Evolutionary conservation across 2,888 invertebrate species (phyloP).

Genomic region (Trichopoda pennipes): DNA sequence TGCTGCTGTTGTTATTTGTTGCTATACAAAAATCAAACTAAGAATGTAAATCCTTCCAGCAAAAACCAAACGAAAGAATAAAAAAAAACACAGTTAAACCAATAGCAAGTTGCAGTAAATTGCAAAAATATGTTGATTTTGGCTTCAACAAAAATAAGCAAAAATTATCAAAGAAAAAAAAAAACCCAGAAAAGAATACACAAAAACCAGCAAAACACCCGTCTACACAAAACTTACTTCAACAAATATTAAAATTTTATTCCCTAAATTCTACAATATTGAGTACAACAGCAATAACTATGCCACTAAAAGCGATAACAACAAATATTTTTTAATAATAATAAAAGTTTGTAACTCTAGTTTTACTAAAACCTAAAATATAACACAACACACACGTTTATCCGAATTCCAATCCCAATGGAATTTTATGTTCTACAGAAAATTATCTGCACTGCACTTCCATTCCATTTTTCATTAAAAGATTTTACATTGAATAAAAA

Average conservation of each 20-base stretch:
- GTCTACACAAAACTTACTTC: constrained; percentile 32
- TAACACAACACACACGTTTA: constrained; percentile 53
- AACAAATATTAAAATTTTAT: constrained; percentile 52
- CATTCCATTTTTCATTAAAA: not conserved
- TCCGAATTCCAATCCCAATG: constrained; percentile 44
- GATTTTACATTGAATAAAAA: constrained; percentile 16
- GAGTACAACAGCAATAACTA: constrained; percentile 3
- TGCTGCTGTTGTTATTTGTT: too few species aligned
- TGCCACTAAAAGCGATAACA: constrained; percentile 9
- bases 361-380: constrained; percentile 38
- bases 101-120: constrained; percentile 31
- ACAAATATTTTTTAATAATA: constrained; percentile 49
- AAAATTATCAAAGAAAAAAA: not conserved
- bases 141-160: not conserved
- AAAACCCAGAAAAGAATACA: not conserved
- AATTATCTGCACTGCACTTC: constrained; percentile 28
- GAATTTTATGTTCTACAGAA: constrained; percentile 37
- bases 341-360: constrained; percentile 48
- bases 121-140: constrained; percentile 33
- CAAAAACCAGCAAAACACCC: not conserved
- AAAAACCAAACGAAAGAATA: too few species aligned
- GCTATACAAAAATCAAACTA: constrained; percentile 21
- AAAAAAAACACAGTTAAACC: constrained; percentile 1
- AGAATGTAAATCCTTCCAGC: constrained; percentile 20
- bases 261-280: constrained; percentile 45